These are phyloP conservation scores for Orthosia incerta DNA, from an alignment of 2,888 invertebrate genomes.

Conservation along the genomic window DNA sequence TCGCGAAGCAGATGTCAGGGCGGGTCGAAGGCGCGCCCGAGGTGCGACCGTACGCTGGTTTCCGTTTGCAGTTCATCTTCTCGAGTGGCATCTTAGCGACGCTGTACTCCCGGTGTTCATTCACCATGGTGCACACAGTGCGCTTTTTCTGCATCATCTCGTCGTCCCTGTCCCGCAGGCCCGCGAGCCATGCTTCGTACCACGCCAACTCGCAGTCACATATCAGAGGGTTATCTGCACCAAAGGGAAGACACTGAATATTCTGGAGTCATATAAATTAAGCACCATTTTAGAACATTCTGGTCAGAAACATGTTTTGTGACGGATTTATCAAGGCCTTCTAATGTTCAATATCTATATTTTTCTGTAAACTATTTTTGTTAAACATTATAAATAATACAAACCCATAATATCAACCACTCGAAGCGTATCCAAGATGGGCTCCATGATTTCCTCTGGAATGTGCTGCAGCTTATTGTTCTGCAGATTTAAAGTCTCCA, in stretches of 20 bases:
- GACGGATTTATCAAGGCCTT: not conserved
- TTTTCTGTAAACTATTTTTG: not conserved
- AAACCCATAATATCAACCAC: slow-evolving; percentile 97
- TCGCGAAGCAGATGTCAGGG: slow-evolving; percentile 72
- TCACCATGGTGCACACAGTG: slow-evolving; percentile 95
- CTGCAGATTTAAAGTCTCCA: slow-evolving; percentile 96
- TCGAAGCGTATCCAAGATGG: slow-evolving; percentile 95
- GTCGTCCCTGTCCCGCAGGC: slow-evolving; percentile 95
- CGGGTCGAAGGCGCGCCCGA: slow-evolving; percentile 75
- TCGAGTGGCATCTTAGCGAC: slow-evolving; percentile 95
- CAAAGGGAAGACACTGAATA: slow-evolving; percentile 29
- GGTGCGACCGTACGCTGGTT: slow-evolving; percentile 87
- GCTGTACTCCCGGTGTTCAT: slow-evolving; percentile 95
- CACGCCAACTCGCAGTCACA: slow-evolving; percentile 97
- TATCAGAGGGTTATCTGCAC: slow-evolving; percentile 95
- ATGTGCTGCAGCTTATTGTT: slow-evolving; percentile 96
- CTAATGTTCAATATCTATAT: not conserved
- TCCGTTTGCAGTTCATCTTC: slow-evolving; percentile 95
- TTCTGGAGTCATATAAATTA: not conserved
- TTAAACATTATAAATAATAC: slow-evolving; percentile 46
- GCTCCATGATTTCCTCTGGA: slow-evolving; percentile 97
- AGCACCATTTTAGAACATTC: not conserved
- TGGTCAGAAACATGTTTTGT: not conserved
- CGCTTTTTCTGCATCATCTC: slow-evolving; percentile 97
- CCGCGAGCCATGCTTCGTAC: slow-evolving; percentile 96